Evolutionary conservation across 2,113 vertebrate species (phyloP).

Genomic region (Rynchops niger): DNA sequence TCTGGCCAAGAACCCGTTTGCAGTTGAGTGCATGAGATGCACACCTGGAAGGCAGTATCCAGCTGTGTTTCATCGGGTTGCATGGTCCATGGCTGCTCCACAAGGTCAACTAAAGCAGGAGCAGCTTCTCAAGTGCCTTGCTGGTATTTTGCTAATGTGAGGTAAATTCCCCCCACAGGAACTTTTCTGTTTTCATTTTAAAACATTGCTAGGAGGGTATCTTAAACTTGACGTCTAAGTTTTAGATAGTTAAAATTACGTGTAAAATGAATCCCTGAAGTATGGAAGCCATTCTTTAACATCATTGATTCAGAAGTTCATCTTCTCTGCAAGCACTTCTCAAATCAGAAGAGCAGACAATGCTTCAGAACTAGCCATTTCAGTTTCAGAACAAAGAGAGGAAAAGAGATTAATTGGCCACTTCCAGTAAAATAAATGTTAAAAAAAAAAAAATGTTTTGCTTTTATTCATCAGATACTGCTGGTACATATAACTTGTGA

Average conservation of each 20-base stretch:
- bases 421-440: background rate
- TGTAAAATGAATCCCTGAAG: background rate
- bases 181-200: background rate
- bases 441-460: background rate
- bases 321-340: background rate
- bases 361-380: background rate
- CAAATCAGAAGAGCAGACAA: background rate
- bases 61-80: background rate
- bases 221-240: background rate
- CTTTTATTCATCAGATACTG: background rate
- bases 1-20: background rate
- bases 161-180: background rate
- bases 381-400: background rate
- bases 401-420: background rate
- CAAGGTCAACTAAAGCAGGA: background rate
- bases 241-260: background rate
- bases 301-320: background rate
- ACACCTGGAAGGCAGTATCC: background rate
- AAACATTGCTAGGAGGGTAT: background rate
- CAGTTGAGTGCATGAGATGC: background rate
- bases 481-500: background rate
- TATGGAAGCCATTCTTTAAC: background rate
- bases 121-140: background rate
- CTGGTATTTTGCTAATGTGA: accelerated
- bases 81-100: background rate